Conservation (phyloP, 2,113 vertebrate species). For the Urocitellus parryii region DNA sequence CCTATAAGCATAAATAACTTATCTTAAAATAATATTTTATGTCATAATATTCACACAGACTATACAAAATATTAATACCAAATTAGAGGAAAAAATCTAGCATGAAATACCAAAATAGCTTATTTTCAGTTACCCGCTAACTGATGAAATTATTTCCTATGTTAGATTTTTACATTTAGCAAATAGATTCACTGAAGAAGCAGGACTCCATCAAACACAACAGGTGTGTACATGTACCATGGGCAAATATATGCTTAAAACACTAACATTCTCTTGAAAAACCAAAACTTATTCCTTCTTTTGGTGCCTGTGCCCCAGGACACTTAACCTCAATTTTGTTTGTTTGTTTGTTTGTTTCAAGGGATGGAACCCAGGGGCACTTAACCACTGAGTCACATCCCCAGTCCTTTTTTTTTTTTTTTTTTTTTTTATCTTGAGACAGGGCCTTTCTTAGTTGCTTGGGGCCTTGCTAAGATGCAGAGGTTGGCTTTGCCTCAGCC, state of each 20-base stretch:
- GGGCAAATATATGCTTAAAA: not conserved
- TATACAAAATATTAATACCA: not conserved
- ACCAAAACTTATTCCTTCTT: not conserved
- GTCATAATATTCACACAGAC: not conserved
- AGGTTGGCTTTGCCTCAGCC: too few relatives aligned
- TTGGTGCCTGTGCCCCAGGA: not conserved
- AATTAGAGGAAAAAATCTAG: not conserved
- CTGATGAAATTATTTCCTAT: not conserved
- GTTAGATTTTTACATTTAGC: not conserved
- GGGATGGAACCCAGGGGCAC: too few relatives aligned
- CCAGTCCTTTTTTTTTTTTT: too few relatives aligned
- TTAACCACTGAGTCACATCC: too few relatives aligned
- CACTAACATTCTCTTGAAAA: not conserved
- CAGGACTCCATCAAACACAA: not conserved
- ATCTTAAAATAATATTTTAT: constrained; percentile 24
- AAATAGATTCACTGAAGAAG: not conserved
- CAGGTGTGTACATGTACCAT: not conserved
- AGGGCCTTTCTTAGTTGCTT: too few relatives aligned
- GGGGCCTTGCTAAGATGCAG: too few relatives aligned
- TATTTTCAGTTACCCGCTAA: constrained; percentile 8
- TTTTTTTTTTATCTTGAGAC: too few relatives aligned
- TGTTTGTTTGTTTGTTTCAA: too few relatives aligned
- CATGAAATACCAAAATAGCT: not conserved
- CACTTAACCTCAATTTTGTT: not conserved
- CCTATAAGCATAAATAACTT: not conserved